phyloP scores from a whole-genome alignment of 2,113 vertebrate species.

The Urocitellus parryii region DNA sequence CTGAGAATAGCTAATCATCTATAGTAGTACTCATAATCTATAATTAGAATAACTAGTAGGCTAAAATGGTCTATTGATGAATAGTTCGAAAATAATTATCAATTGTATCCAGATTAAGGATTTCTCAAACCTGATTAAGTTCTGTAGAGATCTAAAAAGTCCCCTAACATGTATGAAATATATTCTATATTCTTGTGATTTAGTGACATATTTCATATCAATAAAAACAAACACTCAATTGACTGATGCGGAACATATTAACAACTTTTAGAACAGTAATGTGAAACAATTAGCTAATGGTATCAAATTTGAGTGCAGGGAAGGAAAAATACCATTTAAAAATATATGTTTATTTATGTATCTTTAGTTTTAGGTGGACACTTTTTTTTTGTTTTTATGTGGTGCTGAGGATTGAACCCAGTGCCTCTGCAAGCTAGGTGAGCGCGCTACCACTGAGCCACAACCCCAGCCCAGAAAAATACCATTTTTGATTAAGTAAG shows the following conservation, averaged over 20 bases:
- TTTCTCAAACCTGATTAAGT: not conserved
- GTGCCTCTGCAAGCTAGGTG: too few species aligned
- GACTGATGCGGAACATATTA: not conserved
- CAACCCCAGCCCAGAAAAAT: not conserved
- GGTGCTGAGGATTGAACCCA: too few species aligned
- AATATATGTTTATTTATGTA: too few species aligned
- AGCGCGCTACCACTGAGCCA: too few species aligned
- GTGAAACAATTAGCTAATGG: not conserved
- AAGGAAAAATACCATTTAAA: not conserved
- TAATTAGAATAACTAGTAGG: not conserved
- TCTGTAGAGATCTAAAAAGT: not conserved
- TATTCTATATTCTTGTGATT: not conserved
- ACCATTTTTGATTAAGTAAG: not conserved
- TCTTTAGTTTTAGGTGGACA: too few species aligned
- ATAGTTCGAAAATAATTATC: not conserved
- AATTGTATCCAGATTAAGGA: not conserved
- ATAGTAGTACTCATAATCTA: not conserved
- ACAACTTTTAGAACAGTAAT: not conserved
- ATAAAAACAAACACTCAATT: not conserved
- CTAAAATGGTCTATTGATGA: not conserved
- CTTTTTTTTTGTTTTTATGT: too few species aligned
- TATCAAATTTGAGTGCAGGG: not conserved
- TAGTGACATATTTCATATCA: not conserved
- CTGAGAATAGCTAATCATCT: not conserved
- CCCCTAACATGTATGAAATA: not conserved